phyloP scores from a whole-genome alignment of 2,888 invertebrate species.

The Mesopsocus fuscifrons region DNA sequence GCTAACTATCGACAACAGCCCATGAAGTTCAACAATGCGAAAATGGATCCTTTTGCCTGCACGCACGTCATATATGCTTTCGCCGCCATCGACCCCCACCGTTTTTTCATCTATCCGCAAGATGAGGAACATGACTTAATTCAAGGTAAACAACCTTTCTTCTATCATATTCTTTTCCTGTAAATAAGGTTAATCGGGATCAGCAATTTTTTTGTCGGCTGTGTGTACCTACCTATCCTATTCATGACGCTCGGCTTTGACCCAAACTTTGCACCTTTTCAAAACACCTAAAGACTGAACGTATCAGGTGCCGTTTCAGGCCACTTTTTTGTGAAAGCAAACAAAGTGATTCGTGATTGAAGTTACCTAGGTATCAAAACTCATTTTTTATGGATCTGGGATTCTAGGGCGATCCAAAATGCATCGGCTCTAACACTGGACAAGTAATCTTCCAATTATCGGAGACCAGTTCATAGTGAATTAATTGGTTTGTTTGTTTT shows the following conservation, averaged over 20 bases:
- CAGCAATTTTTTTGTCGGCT: not conserved
- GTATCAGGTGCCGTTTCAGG: not conserved
- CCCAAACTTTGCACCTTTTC: too few relatives aligned
- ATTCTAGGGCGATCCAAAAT: too few relatives aligned
- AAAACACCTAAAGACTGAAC: slow-evolving; percentile 7
- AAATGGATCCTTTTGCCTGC: slow-evolving; percentile 44
- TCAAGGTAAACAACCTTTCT: slow-evolving; percentile 32
- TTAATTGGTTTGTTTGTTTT: too few relatives aligned
- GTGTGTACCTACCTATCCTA: not conserved
- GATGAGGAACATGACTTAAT: slow-evolving; percentile 52
- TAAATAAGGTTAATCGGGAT: too few relatives aligned
- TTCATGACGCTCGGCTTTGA: slow-evolving; percentile 1
- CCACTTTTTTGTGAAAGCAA: not conserved
- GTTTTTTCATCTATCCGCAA: slow-evolving; percentile 37
- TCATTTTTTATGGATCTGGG: too few relatives aligned
- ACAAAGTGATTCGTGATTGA: too few relatives aligned
- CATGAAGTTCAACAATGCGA: slow-evolving; percentile 39
- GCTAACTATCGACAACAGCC: slow-evolving; percentile 47
- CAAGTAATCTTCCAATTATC: too few relatives aligned
- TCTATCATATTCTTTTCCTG: too few relatives aligned
- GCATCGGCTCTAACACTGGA: too few relatives aligned
- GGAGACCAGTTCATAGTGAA: too few relatives aligned
- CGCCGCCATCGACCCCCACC: slow-evolving; percentile 46
- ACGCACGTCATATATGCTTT: slow-evolving; percentile 57
- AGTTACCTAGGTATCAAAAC: too few relatives aligned